A percentile compares a stretch with the other conserved stretches of the same genome.
Conservation (phyloP, 2,797 vertebrate genomes). For the Sebastes cheni region DNA sequence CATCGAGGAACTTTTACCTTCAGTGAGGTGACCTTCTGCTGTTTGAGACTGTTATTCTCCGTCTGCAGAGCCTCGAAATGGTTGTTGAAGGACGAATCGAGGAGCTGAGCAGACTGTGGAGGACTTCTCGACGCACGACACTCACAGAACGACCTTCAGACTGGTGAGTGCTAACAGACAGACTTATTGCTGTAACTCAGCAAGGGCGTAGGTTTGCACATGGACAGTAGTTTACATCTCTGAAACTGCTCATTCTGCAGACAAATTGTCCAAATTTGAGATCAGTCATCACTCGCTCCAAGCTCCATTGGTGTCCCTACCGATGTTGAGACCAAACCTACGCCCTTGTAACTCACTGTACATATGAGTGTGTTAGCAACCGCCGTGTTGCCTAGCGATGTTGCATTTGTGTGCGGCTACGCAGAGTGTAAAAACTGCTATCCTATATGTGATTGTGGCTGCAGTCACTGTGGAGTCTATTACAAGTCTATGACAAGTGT, state of each 20-base stretch:
- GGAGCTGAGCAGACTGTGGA: neutral
- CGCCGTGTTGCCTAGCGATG: neutral
- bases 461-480: too few species aligned
- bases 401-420: too few species aligned
- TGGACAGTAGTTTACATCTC: too few species aligned
- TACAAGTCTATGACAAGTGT: too few species aligned
- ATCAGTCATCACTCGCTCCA: too few species aligned
- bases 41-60: neutral
- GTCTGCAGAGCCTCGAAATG: neutral
- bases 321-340: neutral
- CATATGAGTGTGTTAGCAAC: neutral
- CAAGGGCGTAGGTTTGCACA: neutral
- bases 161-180: neutral
- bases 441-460: too few species aligned
- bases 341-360: neutral
- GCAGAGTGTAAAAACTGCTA: too few species aligned
- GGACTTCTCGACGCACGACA: fast-evolving
- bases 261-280: too few species aligned
- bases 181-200: neutral
- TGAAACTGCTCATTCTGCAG: too few species aligned
- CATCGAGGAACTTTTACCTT: neutral
- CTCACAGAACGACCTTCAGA: neutral
- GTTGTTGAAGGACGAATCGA: too few species aligned
- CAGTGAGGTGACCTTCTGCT: too few species aligned
- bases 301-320: too few species aligned